Evolutionary conservation across 2,113 vertebrate species (phyloP).

Genomic region (Copsychus sechellarum): DNA sequence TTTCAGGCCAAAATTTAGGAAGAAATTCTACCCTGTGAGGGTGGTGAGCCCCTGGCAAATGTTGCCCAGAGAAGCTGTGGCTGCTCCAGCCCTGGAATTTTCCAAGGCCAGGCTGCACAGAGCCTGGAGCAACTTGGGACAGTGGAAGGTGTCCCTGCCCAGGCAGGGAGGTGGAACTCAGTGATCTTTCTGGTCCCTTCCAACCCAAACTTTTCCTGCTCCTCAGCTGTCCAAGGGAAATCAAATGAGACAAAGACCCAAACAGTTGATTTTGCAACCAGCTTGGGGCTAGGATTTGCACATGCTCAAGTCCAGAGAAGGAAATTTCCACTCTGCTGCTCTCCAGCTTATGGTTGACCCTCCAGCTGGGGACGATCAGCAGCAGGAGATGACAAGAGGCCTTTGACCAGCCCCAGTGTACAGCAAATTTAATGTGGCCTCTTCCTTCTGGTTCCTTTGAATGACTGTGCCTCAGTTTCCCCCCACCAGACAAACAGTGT

Average conservation of each 20-base stretch:
- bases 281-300: neutral
- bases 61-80: neutral
- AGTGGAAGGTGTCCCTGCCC: neutral
- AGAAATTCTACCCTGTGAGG: neutral
- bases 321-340: neutral
- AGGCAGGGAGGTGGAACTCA: fast-evolving
- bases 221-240: neutral
- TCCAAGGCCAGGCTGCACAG: fast-evolving
- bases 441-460: neutral
- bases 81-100: neutral
- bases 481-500: neutral
- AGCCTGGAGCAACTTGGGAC: neutral
- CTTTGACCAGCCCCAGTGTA: neutral
- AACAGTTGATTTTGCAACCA: neutral
- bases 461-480: neutral
- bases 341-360: neutral
- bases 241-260: neutral
- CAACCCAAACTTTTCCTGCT: neutral
- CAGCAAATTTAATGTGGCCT: fast-evolving
- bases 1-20: neutral
- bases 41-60: neutral
- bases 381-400: neutral
- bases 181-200: neutral
- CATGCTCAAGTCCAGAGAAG: neutral
- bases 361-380: neutral